Percentiles rank a stretch among this genome's conserved stretches.
These are phyloP conservation scores for Pachyuromys duprasi DNA, from an alignment of 2,797 vertebrate genomes.

Conservation along the genomic window DNA sequence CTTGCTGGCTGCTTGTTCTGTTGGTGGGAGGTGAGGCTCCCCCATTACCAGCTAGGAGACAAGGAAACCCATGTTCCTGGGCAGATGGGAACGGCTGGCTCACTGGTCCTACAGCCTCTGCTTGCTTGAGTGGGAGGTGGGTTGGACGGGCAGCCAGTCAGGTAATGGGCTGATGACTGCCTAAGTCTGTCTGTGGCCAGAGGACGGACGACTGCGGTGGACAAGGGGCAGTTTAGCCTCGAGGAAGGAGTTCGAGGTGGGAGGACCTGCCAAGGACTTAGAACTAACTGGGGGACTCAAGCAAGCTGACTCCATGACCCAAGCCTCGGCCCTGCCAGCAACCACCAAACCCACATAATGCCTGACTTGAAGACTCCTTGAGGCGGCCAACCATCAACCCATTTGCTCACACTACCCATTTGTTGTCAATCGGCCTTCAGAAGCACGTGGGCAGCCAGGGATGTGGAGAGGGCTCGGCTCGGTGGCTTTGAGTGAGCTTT, in stretches of 20 bases:
- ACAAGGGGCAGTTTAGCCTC: accelerated
- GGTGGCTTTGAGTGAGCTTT: background rate
- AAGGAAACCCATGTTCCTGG: background rate
- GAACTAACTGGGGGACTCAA: background rate
- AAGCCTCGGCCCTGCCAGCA: accelerated
- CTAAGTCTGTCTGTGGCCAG: background rate
- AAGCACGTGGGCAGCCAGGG: too few relatives aligned
- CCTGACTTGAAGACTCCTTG: accelerated
- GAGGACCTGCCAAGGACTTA: background rate
- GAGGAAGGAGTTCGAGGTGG: background rate
- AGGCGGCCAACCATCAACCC: background rate
- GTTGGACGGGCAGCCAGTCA: too few relatives aligned
- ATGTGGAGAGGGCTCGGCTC: accelerated
- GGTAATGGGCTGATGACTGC: background rate
- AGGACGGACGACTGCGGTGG: too few relatives aligned
- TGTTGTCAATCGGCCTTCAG: background rate
- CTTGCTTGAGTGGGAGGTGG: background rate
- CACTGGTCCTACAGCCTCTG: background rate
- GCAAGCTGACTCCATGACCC: background rate
- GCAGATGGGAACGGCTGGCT: too few relatives aligned
- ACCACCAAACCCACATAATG: accelerated
- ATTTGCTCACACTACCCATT: accelerated
- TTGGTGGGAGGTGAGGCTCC: background rate
- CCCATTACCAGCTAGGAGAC: background rate
- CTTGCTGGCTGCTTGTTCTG: background rate